Evolutionary conservation across 2,797 vertebrate genomes (phyloP).

Genomic region (Ctenopoma multispine): DNA sequence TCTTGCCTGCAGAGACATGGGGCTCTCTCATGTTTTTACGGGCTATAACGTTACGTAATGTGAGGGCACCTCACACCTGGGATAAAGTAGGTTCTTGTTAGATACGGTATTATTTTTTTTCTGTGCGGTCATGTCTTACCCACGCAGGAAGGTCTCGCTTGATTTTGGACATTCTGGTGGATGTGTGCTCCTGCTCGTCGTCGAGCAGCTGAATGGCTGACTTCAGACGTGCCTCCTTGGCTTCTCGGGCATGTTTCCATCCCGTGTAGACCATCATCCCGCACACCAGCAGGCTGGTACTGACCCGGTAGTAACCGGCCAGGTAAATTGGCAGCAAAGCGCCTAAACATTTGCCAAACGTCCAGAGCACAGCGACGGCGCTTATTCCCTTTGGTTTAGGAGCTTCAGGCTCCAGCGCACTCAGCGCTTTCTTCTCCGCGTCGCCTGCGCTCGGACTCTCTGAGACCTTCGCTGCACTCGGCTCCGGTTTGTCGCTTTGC

Average conservation of each 20-base stretch:
- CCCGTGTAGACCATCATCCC: slow-evolving; percentile 87
- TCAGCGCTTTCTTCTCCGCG: slow-evolving; percentile 31
- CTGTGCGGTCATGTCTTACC: slow-evolving; percentile 71
- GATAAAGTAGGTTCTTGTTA: not conserved
- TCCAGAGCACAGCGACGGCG: slow-evolving; percentile 83
- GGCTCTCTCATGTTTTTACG: not conserved
- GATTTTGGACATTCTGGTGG: slow-evolving; percentile 64
- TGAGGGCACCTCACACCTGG: slow-evolving; percentile 9
- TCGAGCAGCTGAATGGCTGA: slow-evolving; percentile 78
- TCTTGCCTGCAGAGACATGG: too few relatives aligned
- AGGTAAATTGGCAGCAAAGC: slow-evolving; percentile 87
- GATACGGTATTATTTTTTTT: too few relatives aligned
- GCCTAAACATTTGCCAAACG: slow-evolving; percentile 86
- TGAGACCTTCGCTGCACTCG: slow-evolving; percentile 47
- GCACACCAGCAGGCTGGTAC: slow-evolving; percentile 83
- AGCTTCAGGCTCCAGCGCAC: not conserved
- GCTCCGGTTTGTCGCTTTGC: slow-evolving; percentile 68
- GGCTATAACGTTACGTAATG: not conserved
- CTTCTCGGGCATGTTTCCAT: slow-evolving; percentile 86
- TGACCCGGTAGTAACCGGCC: slow-evolving; percentile 86
- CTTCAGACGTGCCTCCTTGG: slow-evolving; percentile 80
- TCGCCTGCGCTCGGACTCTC: slow-evolving; percentile 31
- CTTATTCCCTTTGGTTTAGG: slow-evolving; percentile 63
- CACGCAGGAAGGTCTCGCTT: slow-evolving; percentile 83
- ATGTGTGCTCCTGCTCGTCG: slow-evolving; percentile 75